Evolutionary conservation across 2,888 invertebrate genomes (phyloP).

Genomic region (Elgonia sp.): DNA sequence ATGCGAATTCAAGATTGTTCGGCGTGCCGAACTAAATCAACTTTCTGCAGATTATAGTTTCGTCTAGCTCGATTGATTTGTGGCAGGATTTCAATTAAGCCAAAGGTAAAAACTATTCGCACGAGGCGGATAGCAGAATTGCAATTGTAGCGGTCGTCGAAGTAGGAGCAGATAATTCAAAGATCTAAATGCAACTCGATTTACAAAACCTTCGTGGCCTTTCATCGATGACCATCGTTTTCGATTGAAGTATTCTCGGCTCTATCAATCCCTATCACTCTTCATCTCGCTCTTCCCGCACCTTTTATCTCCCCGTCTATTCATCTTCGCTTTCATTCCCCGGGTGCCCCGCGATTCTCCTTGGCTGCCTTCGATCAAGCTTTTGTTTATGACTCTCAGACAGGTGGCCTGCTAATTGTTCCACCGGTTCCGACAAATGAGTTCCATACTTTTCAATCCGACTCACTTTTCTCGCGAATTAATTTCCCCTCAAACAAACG

Average conservation of each 20-base stretch:
- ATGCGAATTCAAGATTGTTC: slow-evolving; percentile 31
- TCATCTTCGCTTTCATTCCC: slow-evolving; percentile 39
- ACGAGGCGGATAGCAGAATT: slow-evolving; percentile 49
- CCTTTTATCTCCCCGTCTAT: slow-evolving; percentile 43
- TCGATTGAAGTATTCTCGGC: slow-evolving; percentile 73
- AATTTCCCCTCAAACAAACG: slow-evolving; percentile 17
- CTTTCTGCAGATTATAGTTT: slow-evolving; percentile 62
- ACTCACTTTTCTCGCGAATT: slow-evolving; percentile 17
- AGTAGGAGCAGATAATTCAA: slow-evolving; percentile 58
- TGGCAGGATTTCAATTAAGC: slow-evolving; percentile 81
- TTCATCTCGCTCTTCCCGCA: slow-evolving; percentile 47
- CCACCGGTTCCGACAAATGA: slow-evolving; percentile 75
- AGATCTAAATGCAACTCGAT: slow-evolving; percentile 79
- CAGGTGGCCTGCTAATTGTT: slow-evolving; percentile 79
- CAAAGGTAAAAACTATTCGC: slow-evolving; percentile 67
- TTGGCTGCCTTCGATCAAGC: slow-evolving; percentile 46
- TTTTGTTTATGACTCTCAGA: slow-evolving; percentile 72
- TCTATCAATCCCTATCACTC: slow-evolving; percentile 68
- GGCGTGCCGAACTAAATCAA: slow-evolving; percentile 22
- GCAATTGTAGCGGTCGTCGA: slow-evolving; percentile 53
- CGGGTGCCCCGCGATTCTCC: slow-evolving; percentile 33
- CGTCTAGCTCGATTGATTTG: slow-evolving; percentile 80
- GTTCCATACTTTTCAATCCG: slow-evolving; percentile 59
- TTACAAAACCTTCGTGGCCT: slow-evolving; percentile 80
- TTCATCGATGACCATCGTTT: slow-evolving; percentile 77